phyloP scores from a whole-genome alignment of 2,797 vertebrate genomes.

The Sphenopsis melanotis region DNA sequence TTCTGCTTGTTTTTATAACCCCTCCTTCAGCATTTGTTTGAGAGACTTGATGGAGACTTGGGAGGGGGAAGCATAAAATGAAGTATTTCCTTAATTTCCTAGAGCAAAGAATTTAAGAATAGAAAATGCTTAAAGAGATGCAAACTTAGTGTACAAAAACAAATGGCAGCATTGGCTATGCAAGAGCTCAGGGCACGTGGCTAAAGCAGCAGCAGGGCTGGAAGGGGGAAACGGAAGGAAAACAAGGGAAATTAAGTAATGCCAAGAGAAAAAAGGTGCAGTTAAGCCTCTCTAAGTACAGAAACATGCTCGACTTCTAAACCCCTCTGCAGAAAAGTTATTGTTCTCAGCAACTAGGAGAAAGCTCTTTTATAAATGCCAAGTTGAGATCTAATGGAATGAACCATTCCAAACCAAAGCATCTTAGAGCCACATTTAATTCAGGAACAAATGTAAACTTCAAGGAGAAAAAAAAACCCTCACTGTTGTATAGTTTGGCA shows the following conservation, averaged over 20 bases:
- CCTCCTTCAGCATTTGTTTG: constrained; percentile 52
- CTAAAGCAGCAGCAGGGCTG: neutral
- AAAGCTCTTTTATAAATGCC: constrained; percentile 43
- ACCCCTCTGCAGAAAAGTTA: constrained; percentile 33
- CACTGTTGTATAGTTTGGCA: constrained; percentile 59
- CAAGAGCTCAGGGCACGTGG: neutral
- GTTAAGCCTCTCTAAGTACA: neutral
- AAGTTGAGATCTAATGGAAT: constrained; percentile 29
- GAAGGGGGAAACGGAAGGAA: neutral
- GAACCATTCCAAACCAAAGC: constrained; percentile 51
- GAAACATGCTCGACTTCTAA: constrained; percentile 17
- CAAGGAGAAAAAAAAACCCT: neutral
- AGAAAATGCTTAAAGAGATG: constrained; percentile 18
- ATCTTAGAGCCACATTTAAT: constrained; percentile 63
- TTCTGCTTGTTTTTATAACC: constrained; percentile 70
- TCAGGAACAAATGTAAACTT: constrained; percentile 69
- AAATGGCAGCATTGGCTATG: neutral
- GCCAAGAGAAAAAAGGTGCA: neutral
- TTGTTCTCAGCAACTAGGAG: constrained; percentile 49
- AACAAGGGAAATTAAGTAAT: constrained; percentile 9
- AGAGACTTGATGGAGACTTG: constrained; percentile 36
- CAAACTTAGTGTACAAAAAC: neutral
- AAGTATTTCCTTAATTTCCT: constrained; percentile 61
- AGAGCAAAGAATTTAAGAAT: constrained; percentile 30
- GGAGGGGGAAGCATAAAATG: neutral